These are phyloP conservation scores for Apis mellifera DNA, from an alignment of 1,140 invertebrate species.

Conservation along the genomic window Amel_HAv3.1 CM009942.2:8796501-8797000, in stretches of 20 bases:
- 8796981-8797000: not conserved
- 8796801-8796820: conserved; percentile 1
- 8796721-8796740: not conserved
- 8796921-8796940: not conserved
- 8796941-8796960: not conserved
- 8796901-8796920: too few relatives aligned
- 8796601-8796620: too few relatives aligned
- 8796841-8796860: conserved; percentile 11
- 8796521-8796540: too few relatives aligned
- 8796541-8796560: too few relatives aligned
- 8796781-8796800: not conserved
- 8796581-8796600: too few relatives aligned
- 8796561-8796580: too few relatives aligned
- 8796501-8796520: too few relatives aligned
- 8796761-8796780: conserved; percentile 15
- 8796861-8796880: conserved; percentile 41
- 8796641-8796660: too few relatives aligned
- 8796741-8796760: conserved; percentile 6
- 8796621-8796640: too few relatives aligned
- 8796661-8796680: not conserved
- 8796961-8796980: not conserved
- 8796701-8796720: not conserved
- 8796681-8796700: not conserved
- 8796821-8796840: conserved; percentile 30
- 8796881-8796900: conserved; percentile 45